Evolutionary conservation across 2,888 invertebrate species (phyloP).

Genomic region (Penaeus monodon): DNA sequence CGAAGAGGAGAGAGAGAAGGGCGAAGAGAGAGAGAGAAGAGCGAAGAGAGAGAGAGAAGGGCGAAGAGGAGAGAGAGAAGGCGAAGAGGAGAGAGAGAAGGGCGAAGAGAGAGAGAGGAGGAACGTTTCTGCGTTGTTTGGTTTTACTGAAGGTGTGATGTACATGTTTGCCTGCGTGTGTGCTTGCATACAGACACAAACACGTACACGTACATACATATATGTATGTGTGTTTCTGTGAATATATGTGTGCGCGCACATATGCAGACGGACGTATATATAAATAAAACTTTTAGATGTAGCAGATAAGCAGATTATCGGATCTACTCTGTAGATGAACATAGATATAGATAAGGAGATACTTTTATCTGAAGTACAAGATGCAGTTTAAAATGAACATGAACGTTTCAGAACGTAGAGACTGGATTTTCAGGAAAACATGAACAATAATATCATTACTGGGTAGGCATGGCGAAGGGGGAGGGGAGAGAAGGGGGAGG

Average conservation of each 20-base stretch:
- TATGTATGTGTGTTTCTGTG: background rate
- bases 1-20: too few species aligned
- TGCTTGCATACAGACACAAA: background rate
- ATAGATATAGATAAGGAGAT: too few species aligned
- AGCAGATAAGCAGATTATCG: too few species aligned
- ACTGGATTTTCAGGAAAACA: too few species aligned
- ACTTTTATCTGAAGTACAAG: too few species aligned
- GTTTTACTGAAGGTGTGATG: background rate
- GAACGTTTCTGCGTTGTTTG: background rate
- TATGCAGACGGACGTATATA: background rate
- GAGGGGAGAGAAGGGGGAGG: background rate
- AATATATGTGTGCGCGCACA: background rate
- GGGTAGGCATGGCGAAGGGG: background rate
- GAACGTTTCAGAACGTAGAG: too few species aligned
- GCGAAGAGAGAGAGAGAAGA: too few species aligned
- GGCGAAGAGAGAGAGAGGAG: background rate
- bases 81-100: background rate
- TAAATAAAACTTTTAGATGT: background rate
- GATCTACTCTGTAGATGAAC: too few species aligned
- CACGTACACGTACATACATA: background rate
- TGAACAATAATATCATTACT: too few species aligned
- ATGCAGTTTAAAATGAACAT: too few species aligned
- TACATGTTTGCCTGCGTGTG: slow-evolving; percentile 11
- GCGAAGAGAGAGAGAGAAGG: too few species aligned
- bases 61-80: too few species aligned